Evolutionary conservation across 2,113 vertebrate species (phyloP).

Genomic region (Peromyscus californicus): DNA sequence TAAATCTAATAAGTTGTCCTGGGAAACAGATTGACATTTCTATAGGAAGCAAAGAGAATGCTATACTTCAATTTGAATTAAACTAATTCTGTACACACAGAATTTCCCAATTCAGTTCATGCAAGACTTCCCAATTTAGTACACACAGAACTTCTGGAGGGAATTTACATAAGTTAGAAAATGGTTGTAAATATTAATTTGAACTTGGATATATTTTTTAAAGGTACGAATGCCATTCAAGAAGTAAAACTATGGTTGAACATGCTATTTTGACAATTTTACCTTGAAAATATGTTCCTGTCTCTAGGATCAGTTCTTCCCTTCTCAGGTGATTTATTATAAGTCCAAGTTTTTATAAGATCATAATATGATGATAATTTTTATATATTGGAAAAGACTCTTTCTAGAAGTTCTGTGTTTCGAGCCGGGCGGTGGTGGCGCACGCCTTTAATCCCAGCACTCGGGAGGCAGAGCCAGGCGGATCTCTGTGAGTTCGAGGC

Average conservation of each 20-base stretch:
- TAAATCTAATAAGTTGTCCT: constrained; percentile 61
- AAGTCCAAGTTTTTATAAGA: not conserved
- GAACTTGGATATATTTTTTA: constrained; percentile 40
- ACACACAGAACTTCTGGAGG: not conserved
- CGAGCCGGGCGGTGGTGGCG: too few relatives aligned
- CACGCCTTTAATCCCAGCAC: too few relatives aligned
- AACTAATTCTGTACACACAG: not conserved
- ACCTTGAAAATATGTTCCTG: constrained; percentile 39
- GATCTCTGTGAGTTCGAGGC: too few relatives aligned
- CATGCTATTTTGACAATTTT: constrained; percentile 42
- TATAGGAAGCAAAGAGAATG: constrained; percentile 49
- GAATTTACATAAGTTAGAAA: not conserved
- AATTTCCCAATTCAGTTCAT: not conserved
- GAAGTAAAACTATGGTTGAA: constrained; percentile 38
- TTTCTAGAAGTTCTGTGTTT: constrained; percentile 5
- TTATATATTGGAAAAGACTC: not conserved
- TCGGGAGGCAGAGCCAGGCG: too few relatives aligned
- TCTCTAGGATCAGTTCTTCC: not conserved
- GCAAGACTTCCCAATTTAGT: not conserved
- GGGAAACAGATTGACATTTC: constrained; percentile 57
- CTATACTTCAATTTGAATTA: constrained; percentile 36
- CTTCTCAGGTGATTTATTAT: not conserved
- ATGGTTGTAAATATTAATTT: not conserved
- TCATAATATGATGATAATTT: not conserved
- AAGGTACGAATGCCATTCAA: constrained; percentile 46